A percentile compares a stretch with the other conserved stretches of the same genome.
Conservation (phyloP, 2,113 vertebrate genomes). For the Aramus guarauna region DNA sequence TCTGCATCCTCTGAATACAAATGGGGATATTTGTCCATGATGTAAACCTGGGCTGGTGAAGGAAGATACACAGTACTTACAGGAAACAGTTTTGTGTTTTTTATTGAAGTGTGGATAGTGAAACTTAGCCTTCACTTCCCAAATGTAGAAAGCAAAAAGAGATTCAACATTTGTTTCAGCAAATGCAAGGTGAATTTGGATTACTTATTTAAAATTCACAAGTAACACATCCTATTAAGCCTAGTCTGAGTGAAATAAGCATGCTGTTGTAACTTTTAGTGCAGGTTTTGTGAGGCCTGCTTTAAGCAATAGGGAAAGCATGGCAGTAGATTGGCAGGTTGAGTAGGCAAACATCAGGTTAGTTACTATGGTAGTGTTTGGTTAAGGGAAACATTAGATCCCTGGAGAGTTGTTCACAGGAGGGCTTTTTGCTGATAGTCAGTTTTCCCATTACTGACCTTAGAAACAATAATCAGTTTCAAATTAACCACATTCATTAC, state of each 20-base stretch:
- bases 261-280: background rate
- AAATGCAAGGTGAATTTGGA: background rate
- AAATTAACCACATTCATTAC: background rate
- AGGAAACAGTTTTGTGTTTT: background rate
- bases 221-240: background rate
- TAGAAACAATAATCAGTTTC: slow-evolving; percentile 26
- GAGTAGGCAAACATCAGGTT: background rate
- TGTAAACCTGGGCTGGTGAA: background rate
- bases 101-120: background rate
- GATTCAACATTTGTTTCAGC: background rate
- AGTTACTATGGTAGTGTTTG: background rate
- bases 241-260: background rate
- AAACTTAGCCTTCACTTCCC: background rate
- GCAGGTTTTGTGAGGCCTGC: background rate
- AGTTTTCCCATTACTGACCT: slow-evolving; percentile 15
- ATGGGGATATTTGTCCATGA: background rate
- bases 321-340: background rate
- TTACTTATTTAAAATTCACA: background rate
- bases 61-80: background rate
- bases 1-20: slow-evolving; percentile 14
- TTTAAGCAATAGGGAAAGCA: background rate
- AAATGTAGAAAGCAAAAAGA: background rate
- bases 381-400: background rate
- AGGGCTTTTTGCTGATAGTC: background rate
- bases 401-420: background rate